Evolutionary conservation across 1,140 invertebrate genomes (phyloP), one percentile per base, ranked within the genome.

Genomic region (Aphelenchoides besseyi): DNA sequence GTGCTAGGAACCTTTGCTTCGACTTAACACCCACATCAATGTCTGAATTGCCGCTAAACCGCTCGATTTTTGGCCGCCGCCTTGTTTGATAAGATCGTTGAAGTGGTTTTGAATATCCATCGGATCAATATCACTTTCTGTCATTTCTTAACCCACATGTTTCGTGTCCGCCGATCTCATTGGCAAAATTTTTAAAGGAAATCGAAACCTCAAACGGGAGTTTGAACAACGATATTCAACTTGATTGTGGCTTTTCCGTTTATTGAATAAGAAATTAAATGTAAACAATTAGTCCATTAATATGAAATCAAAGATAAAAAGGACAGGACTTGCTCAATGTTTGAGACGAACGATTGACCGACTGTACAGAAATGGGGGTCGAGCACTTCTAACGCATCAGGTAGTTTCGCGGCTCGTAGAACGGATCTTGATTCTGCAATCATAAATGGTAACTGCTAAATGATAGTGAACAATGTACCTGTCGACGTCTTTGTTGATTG

Each of bases 1-100:
- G 3, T 69, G 41, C 9, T 55, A 35, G 28, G 41, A 35, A 81
- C 79, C 79, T 32, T 74, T 61, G 55, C 79, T 81, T 1, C 18
- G 64, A 32, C 76, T 69, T 12, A 80, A 37, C 9, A 48, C 37
- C 33, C 55, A 53, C 53, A 80, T 54, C 23, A 80, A 48, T 2
- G 78, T 81, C 64, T 81, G 70, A 23, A 80, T 82, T n/a, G 78
- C 79, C 9, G 78, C 78, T 12, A 80, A 37, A n/a, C 78, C 79
- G 2, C 73, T 80, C 5, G 78, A 80, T 74, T 75, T 80, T 18
- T 67, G 67, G 2, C 41, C 53, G 62, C 78, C 72, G 16, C 32
- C 30, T 12, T 68, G 33, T 52, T 73, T 54, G 53, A 77, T 52
- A 16, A 75, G 28, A 9, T 64, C 54, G 12, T 37, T 29, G n/a